These are phyloP conservation scores for Crotalus horridus DNA, from an alignment of 2,113 vertebrate species.

Conservation along the genomic window DNA sequence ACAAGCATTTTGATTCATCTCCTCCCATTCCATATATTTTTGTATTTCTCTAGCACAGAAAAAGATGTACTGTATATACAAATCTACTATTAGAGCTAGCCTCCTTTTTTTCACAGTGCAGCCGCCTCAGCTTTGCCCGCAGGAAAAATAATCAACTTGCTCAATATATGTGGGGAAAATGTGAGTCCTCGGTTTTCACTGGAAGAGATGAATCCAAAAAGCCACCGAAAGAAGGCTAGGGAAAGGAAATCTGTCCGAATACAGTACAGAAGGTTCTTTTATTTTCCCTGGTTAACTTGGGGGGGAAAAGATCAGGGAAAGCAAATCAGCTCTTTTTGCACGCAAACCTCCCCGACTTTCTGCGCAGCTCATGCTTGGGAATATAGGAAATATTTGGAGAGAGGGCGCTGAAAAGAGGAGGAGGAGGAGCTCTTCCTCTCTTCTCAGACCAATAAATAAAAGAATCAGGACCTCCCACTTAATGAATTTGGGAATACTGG, in stretches of 20 bases:
- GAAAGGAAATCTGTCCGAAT: neutral
- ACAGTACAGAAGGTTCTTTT: neutral
- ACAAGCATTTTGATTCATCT: neutral
- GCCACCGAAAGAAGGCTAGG: neutral
- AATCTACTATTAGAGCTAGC: neutral
- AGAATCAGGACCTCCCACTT: neutral
- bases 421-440: neutral
- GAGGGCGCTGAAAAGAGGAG: neutral
- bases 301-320: neutral
- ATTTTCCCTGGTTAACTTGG: conserved; percentile 15
- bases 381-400: neutral
- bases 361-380: neutral
- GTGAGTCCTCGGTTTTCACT: neutral
- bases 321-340: neutral
- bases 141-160: conserved; percentile 16
- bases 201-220: neutral
- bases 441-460: neutral
- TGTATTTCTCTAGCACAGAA: neutral
- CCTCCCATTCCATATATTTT: neutral
- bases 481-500: neutral
- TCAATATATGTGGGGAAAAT: neutral
- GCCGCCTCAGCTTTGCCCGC: neutral
- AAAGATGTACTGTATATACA: neutral
- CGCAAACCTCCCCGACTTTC: neutral
- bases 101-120: neutral